Conservation (phyloP, 2,888 invertebrate species). For the Hemistola chrysoprasaria region DNA sequence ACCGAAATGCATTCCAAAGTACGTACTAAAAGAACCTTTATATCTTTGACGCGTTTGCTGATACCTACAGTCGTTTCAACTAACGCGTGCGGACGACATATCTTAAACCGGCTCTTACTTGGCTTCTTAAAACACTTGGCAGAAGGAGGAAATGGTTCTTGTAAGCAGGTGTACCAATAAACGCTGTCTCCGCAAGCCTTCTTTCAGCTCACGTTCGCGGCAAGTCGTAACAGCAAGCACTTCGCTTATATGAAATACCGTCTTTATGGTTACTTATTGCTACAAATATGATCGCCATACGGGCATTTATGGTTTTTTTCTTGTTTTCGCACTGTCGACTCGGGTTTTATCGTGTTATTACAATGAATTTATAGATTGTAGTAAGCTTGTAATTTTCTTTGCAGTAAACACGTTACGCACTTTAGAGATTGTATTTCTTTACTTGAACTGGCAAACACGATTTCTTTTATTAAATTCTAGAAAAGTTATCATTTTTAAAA, state of each 20-base stretch:
- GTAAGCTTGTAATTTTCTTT: conserved; percentile 38
- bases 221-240: conserved; percentile 62
- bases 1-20: conserved; percentile 10
- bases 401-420: conserved; percentile 29
- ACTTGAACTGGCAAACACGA: too few species aligned
- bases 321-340: conserved; percentile 43
- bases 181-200: conserved; percentile 47
- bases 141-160: conserved; percentile 31
- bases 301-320: conserved; percentile 51
- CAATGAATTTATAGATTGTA: conserved; percentile 45
- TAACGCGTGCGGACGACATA: conserved; percentile 1
- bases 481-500: background rate
- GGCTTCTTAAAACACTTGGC: conserved; percentile 40
- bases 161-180: conserved; percentile 70
- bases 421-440: conserved; percentile 19
- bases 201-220: conserved; percentile 67
- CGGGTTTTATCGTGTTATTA: conserved; percentile 48
- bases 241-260: conserved; percentile 67
- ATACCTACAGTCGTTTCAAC: conserved; percentile 16
- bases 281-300: conserved; percentile 54
- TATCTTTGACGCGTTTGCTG: conserved; percentile 17
- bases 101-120: conserved; percentile 21
- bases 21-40: conserved; percentile 12
- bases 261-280: conserved; percentile 71
- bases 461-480: too few species aligned